Conservation (phyloP, 2,113 vertebrate genomes). For the Paracyprichromis sp. region DNA sequence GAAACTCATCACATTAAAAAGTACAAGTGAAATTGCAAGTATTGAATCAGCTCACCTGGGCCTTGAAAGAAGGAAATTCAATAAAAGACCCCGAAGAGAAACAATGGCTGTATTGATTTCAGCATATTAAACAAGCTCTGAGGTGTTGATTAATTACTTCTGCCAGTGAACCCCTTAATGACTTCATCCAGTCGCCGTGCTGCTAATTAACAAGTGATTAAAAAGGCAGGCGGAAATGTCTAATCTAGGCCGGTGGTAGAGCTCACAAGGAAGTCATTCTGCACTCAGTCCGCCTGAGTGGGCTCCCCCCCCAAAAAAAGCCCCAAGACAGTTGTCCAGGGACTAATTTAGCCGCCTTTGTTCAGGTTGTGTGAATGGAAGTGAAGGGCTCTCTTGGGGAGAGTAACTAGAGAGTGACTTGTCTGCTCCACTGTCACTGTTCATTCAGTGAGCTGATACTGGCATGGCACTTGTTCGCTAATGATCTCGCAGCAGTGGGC, state of each 20-base stretch:
- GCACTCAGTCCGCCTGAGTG: neutral
- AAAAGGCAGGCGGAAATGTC: neutral
- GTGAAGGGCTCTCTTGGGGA: neutral
- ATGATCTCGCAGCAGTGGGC: slow-evolving; percentile 37
- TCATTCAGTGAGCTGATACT: slow-evolving; percentile 21
- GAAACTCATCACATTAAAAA: neutral
- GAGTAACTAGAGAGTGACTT: slow-evolving; percentile 20
- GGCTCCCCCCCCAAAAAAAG: neutral
- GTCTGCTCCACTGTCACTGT: slow-evolving; percentile 15
- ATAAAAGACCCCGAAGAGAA: neutral
- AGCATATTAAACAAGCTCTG: neutral
- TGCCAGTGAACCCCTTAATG: slow-evolving; percentile 6
- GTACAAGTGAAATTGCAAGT: neutral
- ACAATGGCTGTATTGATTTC: slow-evolving; percentile 8
- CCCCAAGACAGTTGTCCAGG: slow-evolving; percentile 12
- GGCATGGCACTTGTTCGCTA: slow-evolving; percentile 13
- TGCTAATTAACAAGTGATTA: slow-evolving; percentile 43
- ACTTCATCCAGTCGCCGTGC: slow-evolving; percentile 1
- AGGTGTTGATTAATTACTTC: slow-evolving; percentile 27
- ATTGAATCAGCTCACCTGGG: neutral
- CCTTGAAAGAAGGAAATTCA: neutral
- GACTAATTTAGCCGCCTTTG: slow-evolving; percentile 39
- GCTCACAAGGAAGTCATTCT: slow-evolving; percentile 27
- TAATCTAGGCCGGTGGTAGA: neutral
- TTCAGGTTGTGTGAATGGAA: slow-evolving; percentile 38